Conservation (phyloP, 2,113 vertebrate genomes). For the Pelmatolapia mariae region DNA sequence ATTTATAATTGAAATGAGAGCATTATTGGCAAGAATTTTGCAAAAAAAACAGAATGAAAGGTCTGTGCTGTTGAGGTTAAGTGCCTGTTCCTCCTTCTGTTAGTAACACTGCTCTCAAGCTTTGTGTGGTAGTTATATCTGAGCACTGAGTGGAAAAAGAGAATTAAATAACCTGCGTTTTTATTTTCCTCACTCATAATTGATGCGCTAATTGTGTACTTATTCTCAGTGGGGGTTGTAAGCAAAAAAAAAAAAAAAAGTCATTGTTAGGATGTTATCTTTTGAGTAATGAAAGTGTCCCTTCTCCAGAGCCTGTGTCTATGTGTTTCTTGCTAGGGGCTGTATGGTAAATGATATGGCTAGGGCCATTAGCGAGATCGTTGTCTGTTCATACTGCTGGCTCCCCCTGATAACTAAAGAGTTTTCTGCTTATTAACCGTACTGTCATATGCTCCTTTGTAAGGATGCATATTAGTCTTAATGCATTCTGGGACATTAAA, state of each 20-base stretch:
- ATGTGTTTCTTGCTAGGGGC: not conserved
- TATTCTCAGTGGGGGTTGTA: not conserved
- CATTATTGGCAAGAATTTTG: not conserved
- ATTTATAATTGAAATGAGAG: constrained; percentile 25
- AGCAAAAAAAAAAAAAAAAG: not conserved
- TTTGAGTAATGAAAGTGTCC: constrained; percentile 28
- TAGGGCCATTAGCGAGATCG: constrained; percentile 51
- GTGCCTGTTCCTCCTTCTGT: not conserved
- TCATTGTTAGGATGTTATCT: constrained; percentile 31
- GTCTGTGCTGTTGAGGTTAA: not conserved
- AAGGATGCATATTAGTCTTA: constrained; percentile 39
- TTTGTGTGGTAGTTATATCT: constrained; percentile 7
- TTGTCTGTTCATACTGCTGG: constrained; percentile 46
- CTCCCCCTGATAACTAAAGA: constrained; percentile 40
- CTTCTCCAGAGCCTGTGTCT: not conserved
- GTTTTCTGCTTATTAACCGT: constrained; percentile 55
- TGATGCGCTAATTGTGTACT: constrained; percentile 9
- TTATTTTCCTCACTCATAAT: constrained; percentile 17
- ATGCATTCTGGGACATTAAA: constrained; percentile 18
- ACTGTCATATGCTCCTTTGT: constrained; percentile 51
- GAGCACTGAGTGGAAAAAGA: not conserved
- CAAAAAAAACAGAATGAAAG: not conserved
- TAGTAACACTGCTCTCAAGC: not conserved
- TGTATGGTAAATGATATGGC: constrained; percentile 50
- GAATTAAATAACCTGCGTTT: constrained; percentile 12